Conservation (phyloP, 2,797 vertebrate genomes). For the Crypturellus tataupa region DNA sequence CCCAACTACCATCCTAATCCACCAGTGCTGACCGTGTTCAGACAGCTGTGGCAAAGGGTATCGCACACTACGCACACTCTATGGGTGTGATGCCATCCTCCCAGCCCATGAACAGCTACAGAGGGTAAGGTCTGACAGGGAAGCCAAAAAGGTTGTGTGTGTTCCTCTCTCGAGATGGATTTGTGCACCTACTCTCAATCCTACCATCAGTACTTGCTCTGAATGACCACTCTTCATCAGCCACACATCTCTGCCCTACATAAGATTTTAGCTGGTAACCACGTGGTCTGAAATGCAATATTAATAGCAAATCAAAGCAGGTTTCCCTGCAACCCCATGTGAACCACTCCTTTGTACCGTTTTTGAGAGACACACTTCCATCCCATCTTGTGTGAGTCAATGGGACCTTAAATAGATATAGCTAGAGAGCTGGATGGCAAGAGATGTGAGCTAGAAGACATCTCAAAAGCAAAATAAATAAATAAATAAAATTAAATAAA, state of each 20-base stretch:
- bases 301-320: neutral
- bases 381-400: no score
- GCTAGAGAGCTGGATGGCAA: no score
- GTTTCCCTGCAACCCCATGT: neutral
- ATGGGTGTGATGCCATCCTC: accelerated
- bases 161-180: neutral
- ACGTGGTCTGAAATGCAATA: neutral
- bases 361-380: no score
- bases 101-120: accelerated
- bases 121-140: no score
- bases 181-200: neutral
- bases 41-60: neutral
- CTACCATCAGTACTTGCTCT: neutral
- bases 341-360: neutral
- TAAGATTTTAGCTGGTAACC: neutral
- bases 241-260: neutral
- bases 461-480: no score
- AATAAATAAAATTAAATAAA: no score
- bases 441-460: neutral
- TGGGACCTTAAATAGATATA: no score
- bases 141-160: neutral
- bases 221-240: neutral
- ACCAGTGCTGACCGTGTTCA: accelerated
- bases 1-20: no score
- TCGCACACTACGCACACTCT: accelerated